Evolutionary conservation across 2,797 vertebrate genomes (phyloP), one percentile per base, ranked within the genome.

Genomic region (Halcyon chelicuti): DNA sequence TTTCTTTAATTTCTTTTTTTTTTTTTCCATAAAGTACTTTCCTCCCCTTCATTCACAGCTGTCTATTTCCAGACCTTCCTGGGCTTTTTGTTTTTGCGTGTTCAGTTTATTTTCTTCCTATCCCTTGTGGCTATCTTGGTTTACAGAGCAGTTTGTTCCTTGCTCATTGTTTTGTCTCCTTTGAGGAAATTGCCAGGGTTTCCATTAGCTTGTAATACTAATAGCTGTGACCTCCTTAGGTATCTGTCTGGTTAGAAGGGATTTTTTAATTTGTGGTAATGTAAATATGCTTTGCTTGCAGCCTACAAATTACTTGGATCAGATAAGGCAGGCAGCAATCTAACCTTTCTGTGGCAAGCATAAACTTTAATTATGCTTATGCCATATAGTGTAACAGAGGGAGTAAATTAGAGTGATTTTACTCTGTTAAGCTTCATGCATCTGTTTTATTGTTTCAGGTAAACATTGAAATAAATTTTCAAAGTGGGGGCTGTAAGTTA

Each of bases 171-270:
- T 94, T 93, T 75, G 25, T 46, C 76, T 95, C 58, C 62, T 95
- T 88, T 95, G 93, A 96, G 93, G 94, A 92, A 81, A 91, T 76
- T 93, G 82, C 95, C 90, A 88, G 66, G 10, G 26, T 81, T 96
- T 95, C 82, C 85, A 94, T 96, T 92, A 94, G 82, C 66, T 76
- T 81, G 77, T 61, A 83, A 16, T 39, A 35, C 96, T 81, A 81
- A 91, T 74, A 88, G 70, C 58, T 90, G 85, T 86, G 84, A 88
- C 79, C 90, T 93, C 82, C 70, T 78, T 81, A 44, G 46, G 11
- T 70, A 37, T 82, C 80, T 92, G 79, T 83, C 79, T 94, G 85
- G n/a, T 94, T 86, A 55, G 85, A 84, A 93, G 52, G 79, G 85
- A 81, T 67, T 86, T 86, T 86, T 96, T 42, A 84, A 88, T 97